Evolutionary conservation across 2,113 vertebrate genomes (phyloP).

Genomic region (Nibea albiflora): DNA sequence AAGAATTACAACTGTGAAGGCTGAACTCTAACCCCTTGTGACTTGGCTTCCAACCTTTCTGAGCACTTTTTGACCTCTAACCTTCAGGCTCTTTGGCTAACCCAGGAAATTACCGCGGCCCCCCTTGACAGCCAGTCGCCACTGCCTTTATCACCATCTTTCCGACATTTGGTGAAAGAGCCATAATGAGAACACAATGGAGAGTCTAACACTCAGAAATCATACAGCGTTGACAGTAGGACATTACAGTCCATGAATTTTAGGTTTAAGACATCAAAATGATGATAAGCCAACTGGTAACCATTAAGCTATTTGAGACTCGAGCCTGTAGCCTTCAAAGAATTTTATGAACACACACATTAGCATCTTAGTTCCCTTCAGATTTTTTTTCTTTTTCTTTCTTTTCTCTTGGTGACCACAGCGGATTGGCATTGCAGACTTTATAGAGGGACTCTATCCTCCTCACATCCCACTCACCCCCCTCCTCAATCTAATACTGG

Average conservation of each 20-base stretch:
- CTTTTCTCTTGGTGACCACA: constrained; percentile 62
- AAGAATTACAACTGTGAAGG: constrained; percentile 56
- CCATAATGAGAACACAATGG: constrained; percentile 45
- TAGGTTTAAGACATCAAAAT: constrained; percentile 42
- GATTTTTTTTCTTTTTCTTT: constrained; percentile 26
- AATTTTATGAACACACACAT: constrained; percentile 59
- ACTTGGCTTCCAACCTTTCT: constrained; percentile 60
- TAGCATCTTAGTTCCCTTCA: constrained; percentile 50
- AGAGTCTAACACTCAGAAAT: constrained; percentile 25
- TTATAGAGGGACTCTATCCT: constrained; percentile 59
- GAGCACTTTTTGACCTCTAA: constrained; percentile 69
- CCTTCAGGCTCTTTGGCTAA: constrained; percentile 49
- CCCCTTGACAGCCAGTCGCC: constrained; percentile 47
- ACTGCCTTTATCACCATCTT: constrained; percentile 13
- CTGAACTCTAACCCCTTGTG: constrained; percentile 66
- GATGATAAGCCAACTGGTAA: constrained; percentile 64
- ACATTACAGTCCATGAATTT: constrained; percentile 47
- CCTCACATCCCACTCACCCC: constrained; percentile 41
- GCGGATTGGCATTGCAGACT: constrained; percentile 68
- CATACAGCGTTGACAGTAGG: constrained; percentile 35
- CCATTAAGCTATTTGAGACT: constrained; percentile 67
- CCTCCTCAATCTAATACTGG: constrained; percentile 57
- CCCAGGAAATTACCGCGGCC: constrained; percentile 67
- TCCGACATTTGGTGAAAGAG: constrained; percentile 35
- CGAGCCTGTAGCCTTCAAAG: constrained; percentile 58